These are phyloP conservation scores for Alsophila aescularia DNA, from an alignment of 2,888 invertebrate genomes.

Conservation along the genomic window DNA sequence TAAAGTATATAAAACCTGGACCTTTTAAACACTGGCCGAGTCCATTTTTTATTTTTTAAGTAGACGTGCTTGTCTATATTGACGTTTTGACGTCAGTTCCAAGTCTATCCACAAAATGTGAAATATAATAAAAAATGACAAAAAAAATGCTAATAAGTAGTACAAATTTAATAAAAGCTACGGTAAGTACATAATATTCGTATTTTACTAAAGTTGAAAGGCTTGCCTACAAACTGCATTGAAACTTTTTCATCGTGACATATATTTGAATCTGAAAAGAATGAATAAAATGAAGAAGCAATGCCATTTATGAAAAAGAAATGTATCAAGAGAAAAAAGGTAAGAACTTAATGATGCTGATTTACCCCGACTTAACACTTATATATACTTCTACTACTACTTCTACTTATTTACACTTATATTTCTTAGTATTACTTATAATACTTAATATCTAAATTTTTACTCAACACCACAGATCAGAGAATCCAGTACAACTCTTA, in stretches of 20 bases:
- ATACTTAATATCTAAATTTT: too few species aligned
- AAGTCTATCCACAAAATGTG: background rate
- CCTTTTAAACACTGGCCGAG: background rate
- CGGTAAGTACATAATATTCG: background rate
- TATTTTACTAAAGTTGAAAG: background rate
- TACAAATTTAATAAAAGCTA: background rate
- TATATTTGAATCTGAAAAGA: constrained; percentile 27
- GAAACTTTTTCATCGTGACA: background rate
- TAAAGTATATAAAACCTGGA: background rate
- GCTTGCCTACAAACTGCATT: background rate
- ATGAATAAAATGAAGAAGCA: constrained; percentile 37
- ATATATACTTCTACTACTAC: background rate
- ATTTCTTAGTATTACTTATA: too few species aligned
- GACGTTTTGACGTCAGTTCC: background rate
- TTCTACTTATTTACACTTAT: background rate
- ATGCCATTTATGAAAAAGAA: constrained; percentile 56
- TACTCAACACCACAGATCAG: background rate
- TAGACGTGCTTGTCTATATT: background rate
- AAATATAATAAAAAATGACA: background rate
- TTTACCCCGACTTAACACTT: background rate
- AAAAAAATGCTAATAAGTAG: background rate
- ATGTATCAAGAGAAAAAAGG: constrained; percentile 38
- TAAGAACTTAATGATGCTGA: background rate
- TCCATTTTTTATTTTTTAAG: background rate
- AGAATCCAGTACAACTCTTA: constrained; percentile 4